Percentiles rank a stretch among this genome's conserved stretches.
Evolutionary conservation across 2,888 invertebrate species (phyloP).

Genomic region (Hipparchia sbordonii): DNA sequence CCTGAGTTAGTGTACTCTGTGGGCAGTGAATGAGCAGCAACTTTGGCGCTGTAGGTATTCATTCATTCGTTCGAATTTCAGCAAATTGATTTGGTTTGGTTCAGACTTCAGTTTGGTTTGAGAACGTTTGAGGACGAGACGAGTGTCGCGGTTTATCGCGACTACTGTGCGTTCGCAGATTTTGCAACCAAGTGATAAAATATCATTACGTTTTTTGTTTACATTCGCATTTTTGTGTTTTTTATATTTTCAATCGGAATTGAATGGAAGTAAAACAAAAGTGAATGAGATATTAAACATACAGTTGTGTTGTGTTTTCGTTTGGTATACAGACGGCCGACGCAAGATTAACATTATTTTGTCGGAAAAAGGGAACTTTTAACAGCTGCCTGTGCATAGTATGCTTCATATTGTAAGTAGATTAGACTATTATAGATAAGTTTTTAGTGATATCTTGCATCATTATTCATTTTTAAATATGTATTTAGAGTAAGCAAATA

Average conservation of each 20-base stretch:
- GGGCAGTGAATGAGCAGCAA: conserved; percentile 1
- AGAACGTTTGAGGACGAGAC: conserved; percentile 68
- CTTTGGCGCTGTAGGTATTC: not conserved
- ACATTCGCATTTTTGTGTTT: conserved; percentile 29
- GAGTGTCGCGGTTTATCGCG: conserved; percentile 66
- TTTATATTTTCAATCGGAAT: conserved; percentile 25
- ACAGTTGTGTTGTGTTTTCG: conserved; percentile 67
- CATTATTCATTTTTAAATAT: not conserved
- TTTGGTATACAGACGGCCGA: conserved; percentile 51
- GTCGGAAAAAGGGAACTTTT: conserved; percentile 54
- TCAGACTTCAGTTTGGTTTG: conserved; percentile 34
- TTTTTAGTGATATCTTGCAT: not conserved
- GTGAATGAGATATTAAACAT: conserved; percentile 54
- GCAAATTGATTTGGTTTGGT: conserved; percentile 47
- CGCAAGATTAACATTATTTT: conserved; percentile 49
- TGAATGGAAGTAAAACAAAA: conserved; percentile 27
- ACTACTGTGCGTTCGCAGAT: conserved; percentile 78
- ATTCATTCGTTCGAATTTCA: conserved; percentile 42
- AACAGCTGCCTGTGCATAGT: conserved; percentile 75
- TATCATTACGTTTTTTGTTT: conserved; percentile 28
- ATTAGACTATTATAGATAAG: not conserved
- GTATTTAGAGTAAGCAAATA: not conserved
- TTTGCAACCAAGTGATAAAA: conserved; percentile 41
- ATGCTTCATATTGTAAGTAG: conserved; percentile 76
- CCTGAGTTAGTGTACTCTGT: too few species aligned